phyloP scores from a whole-genome alignment of 2,113 vertebrate species.

The Proteles cristata region DNA sequence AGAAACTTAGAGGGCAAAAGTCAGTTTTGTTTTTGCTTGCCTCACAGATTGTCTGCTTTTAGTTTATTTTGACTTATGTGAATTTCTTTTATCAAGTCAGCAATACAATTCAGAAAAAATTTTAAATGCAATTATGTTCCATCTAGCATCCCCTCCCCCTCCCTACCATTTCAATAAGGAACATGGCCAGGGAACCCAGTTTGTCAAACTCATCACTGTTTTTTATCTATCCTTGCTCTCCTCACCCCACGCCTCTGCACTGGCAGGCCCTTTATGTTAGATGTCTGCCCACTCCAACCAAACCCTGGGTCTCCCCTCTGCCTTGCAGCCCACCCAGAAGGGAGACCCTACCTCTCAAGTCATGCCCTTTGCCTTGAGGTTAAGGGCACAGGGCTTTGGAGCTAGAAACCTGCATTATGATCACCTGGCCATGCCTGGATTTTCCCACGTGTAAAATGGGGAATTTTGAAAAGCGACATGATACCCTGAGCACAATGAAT shows the following conservation, averaged over 20 bases:
- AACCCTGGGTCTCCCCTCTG: background rate
- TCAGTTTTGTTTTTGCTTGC: background rate
- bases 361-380: background rate
- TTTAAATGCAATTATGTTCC: background rate
- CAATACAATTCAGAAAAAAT: background rate
- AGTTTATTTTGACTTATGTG: background rate
- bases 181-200: background rate
- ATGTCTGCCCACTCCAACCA: background rate
- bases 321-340: background rate
- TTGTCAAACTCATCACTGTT: background rate
- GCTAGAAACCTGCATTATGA: accelerated
- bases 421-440: background rate
- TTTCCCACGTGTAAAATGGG: background rate
- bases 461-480: background rate
- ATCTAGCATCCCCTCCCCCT: background rate
- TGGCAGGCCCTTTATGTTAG: background rate
- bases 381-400: background rate
- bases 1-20: background rate
- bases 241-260: background rate
- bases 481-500: background rate
- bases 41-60: background rate
- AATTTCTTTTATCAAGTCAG: background rate
- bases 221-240: background rate
- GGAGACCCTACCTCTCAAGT: background rate
- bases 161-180: background rate